Evolutionary conservation across 2,113 vertebrate species (phyloP).

Genomic region (Sorex fumeus): DNA sequence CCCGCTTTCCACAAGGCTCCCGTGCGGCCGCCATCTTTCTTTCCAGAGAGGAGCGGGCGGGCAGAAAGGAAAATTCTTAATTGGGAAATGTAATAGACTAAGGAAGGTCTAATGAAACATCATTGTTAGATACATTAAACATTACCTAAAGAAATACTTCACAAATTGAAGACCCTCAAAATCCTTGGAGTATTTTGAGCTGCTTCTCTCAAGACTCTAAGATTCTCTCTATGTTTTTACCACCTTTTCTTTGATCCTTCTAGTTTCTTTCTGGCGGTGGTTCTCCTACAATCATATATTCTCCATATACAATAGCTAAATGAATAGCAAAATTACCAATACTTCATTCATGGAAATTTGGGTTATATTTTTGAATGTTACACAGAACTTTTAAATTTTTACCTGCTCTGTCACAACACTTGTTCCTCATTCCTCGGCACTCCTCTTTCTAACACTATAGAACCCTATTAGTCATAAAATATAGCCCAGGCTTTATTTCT

Average conservation of each 20-base stretch:
- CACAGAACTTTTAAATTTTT: not conserved
- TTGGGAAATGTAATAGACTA: not conserved
- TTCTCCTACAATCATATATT: not conserved
- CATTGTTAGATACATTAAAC: not conserved
- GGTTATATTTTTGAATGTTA: not conserved
- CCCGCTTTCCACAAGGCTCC: no score
- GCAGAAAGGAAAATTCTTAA: conserved; percentile 16
- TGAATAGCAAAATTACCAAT: not conserved
- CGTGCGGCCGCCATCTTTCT: no score
- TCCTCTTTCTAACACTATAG: not conserved
- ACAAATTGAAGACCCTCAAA: not conserved
- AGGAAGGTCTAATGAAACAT: not conserved
- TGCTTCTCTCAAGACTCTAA: rapidly evolving
- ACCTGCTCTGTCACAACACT: not conserved
- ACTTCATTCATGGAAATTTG: not conserved
- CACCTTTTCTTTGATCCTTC: not conserved
- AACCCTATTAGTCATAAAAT: not conserved
- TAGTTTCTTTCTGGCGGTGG: not conserved
- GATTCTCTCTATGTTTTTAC: no score
- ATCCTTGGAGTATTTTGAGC: not conserved
- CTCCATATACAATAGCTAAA: not conserved
- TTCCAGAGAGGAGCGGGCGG: no score
- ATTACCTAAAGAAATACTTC: not conserved
- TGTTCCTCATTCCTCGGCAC: not conserved
- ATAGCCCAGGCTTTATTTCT: not conserved